Percentiles rank a stretch among this genome's conserved stretches.
Evolutionary conservation across 2,113 vertebrate genomes (phyloP).

Genomic region (Megaceryle maxima): DNA sequence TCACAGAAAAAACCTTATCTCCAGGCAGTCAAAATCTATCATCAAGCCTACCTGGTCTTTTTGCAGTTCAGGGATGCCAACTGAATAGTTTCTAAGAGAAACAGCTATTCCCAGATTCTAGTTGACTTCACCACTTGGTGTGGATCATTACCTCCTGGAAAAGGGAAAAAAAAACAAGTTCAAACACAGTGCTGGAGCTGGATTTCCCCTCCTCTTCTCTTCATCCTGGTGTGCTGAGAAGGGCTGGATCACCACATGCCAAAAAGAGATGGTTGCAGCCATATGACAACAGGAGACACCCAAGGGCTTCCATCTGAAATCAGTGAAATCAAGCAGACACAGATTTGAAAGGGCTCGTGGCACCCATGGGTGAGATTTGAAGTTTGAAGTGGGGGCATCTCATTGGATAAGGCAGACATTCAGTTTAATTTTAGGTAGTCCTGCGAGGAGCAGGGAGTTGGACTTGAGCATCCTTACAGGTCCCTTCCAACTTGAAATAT

Average conservation of each 20-base stretch:
- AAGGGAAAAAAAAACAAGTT: neutral
- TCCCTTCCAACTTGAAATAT: neutral
- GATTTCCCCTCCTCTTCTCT: neutral
- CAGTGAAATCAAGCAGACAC: neutral
- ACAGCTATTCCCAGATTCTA: neutral
- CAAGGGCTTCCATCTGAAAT: neutral
- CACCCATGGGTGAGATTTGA: neutral
- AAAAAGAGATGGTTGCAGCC: neutral
- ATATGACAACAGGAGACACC: rapidly evolving
- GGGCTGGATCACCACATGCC: neutral
- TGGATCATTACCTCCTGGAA: neutral
- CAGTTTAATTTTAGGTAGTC: neutral
- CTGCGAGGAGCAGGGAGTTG: neutral
- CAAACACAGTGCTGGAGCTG: neutral
- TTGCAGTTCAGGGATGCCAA: neutral
- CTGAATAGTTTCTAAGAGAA: slow-evolving; percentile 4
- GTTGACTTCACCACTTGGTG: neutral
- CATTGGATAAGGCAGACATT: neutral
- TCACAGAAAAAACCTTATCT: neutral
- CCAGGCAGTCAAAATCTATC: neutral
- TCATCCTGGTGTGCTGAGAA: neutral
- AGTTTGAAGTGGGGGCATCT: neutral
- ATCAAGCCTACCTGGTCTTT: neutral
- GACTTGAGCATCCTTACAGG: neutral
- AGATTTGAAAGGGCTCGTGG: neutral